Conservation (phyloP, 1,140 invertebrate species). For the Phenacoccus solenopsis region DNA sequence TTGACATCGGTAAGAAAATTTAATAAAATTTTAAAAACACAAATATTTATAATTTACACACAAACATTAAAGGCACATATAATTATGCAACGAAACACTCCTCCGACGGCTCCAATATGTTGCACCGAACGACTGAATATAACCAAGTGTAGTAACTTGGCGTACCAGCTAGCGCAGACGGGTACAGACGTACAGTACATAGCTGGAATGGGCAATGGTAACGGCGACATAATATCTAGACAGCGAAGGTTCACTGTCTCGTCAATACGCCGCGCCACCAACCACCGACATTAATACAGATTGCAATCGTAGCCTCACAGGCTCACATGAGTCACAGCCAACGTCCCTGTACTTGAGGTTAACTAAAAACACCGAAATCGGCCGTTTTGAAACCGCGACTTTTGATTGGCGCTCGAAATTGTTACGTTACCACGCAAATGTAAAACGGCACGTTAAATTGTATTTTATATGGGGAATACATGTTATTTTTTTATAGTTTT, state of each 20-base stretch:
- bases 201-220: no score
- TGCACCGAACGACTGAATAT: background rate
- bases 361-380: no score
- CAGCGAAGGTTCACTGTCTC: background rate
- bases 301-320: no score
- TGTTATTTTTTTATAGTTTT: no score
- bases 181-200: no score
- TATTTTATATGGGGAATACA: no score
- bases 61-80: background rate
- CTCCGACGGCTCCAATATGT: background rate
- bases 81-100: background rate
- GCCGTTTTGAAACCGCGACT: no score
- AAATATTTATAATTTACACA: background rate
- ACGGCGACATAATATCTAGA: slow-evolving; percentile 9
- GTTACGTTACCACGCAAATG: no score
- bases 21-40: background rate
- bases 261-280: background rate
- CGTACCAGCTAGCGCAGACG: background rate
- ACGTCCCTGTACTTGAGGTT: no score
- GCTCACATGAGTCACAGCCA: no score
- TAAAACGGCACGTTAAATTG: no score
- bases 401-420: no score
- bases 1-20: background rate
- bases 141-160: background rate
- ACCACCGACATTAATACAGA: background rate